Evolutionary conservation across 2,113 vertebrate genomes (phyloP).

Genomic region (Gorsachius goisagi): DNA sequence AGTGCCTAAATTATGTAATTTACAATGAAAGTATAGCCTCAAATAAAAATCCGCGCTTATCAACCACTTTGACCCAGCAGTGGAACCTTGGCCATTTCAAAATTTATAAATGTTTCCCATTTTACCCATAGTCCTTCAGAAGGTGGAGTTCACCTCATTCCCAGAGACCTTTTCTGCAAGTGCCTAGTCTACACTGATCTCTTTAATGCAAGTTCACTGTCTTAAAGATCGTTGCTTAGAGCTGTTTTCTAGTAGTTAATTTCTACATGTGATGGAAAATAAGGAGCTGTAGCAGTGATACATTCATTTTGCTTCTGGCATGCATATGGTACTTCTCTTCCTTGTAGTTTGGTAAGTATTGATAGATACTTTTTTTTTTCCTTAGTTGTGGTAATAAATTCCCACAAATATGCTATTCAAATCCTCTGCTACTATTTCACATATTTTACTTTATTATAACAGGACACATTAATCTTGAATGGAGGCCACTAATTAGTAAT

Average conservation of each 20-base stretch:
- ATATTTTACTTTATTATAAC: not conserved
- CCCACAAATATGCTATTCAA: not conserved
- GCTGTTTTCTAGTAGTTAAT: not conserved
- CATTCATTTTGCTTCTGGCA: not conserved
- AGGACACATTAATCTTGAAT: not conserved
- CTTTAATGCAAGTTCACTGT: not conserved
- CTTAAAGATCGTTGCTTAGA: not conserved
- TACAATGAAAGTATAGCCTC: not conserved
- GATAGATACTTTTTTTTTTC: not conserved
- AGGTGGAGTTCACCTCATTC: not conserved
- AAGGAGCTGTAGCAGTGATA: not conserved
- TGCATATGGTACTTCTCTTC: not conserved
- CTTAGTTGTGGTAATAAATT: not conserved
- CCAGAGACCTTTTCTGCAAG: not conserved
- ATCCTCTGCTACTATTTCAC: not conserved
- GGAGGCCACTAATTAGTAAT: not conserved
- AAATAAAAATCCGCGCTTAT: not conserved
- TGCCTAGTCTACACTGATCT: not conserved
- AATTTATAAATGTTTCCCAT: not conserved
- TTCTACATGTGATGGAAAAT: not conserved
- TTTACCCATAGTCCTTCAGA: not conserved
- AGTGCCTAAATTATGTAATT: not conserved
- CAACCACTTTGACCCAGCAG: not conserved
- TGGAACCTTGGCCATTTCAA: not conserved
- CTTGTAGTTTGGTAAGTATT: conserved; percentile 22